A percentile compares a stretch with the other conserved stretches of the same genome.
phyloP scores from a whole-genome alignment of 2,888 invertebrate genomes.

The Lymantria dispar region DNA sequence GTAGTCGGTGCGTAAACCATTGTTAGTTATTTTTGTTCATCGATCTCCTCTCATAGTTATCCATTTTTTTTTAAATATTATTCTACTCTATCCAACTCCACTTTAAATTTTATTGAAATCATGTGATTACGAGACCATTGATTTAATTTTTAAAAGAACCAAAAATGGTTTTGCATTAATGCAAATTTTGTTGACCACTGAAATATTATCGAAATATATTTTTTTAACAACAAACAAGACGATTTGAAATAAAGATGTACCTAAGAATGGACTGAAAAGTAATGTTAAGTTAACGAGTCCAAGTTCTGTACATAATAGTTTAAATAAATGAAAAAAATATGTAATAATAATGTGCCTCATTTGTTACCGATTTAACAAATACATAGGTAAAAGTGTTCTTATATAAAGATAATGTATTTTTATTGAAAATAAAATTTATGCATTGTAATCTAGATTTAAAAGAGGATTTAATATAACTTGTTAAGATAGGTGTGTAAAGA shows the following conservation, averaged over 20 bases:
- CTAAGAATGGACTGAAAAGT: slow-evolving; percentile 59
- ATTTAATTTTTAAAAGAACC: slow-evolving; percentile 60
- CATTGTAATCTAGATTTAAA: slow-evolving; percentile 77
- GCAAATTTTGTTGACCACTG: slow-evolving; percentile 58
- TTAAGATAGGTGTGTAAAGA: slow-evolving; percentile 72
- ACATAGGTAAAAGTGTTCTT: slow-evolving; percentile 73
- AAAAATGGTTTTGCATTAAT: slow-evolving; percentile 59
- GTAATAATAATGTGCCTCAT: slow-evolving; percentile 76
- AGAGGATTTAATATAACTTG: slow-evolving; percentile 79
- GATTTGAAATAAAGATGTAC: slow-evolving; percentile 44
- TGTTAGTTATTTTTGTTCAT: slow-evolving; percentile 30
- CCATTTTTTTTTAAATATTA: slow-evolving; percentile 28
- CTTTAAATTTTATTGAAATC: slow-evolving; percentile 39
- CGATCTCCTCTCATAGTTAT: slow-evolving; percentile 36
- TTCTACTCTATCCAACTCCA: slow-evolving; percentile 36
- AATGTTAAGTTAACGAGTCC: slow-evolving; percentile 51
- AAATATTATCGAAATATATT: slow-evolving; percentile 34
- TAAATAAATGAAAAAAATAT: slow-evolving; percentile 41
- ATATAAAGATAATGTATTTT: slow-evolving; percentile 78
- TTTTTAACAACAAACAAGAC: slow-evolving; percentile 32
- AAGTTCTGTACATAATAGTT: slow-evolving; percentile 44
- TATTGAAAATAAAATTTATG: slow-evolving; percentile 71
- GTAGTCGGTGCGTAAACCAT: slow-evolving; percentile 30
- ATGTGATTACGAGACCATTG: slow-evolving; percentile 79
- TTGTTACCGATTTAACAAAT: slow-evolving; percentile 75